These are phyloP conservation scores for Lycia hirtaria DNA, from an alignment of 2,888 invertebrate genomes.

Conservation along the genomic window DNA sequence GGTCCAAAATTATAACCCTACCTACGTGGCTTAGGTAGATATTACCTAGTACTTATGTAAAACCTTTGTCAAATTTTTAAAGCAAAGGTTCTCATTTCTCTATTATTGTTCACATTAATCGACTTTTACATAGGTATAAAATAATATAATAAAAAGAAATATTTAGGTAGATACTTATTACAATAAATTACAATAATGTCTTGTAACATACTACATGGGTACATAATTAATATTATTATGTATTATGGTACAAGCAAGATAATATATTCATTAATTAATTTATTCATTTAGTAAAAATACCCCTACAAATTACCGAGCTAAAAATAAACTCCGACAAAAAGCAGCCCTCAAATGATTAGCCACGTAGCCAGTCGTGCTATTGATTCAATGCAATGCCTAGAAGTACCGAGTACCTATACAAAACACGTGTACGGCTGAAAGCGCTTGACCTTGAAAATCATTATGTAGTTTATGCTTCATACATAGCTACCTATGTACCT, in stretches of 20 bases:
- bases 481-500: conserved; percentile 50
- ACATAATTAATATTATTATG: too few species aligned
- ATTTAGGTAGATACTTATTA: too few species aligned
- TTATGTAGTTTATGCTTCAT: conserved; percentile 60
- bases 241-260: too few species aligned
- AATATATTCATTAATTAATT: too few species aligned
- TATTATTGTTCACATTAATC: neutral
- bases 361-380: conserved; percentile 37
- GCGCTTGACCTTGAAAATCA: conserved; percentile 75
- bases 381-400: conserved; percentile 51
- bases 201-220: too few species aligned
- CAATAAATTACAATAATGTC: too few species aligned
- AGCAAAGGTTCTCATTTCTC: neutral
- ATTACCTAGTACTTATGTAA: too few species aligned
- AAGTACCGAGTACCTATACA: conserved; percentile 41
- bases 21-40: neutral
- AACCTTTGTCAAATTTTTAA: neutral
- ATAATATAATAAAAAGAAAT: too few species aligned
- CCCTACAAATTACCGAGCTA: neutral
- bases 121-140: neutral
- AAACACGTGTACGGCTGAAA: conserved; percentile 58
- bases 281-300: neutral
- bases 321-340: conserved; percentile 13
- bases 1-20: neutral
- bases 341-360: conserved; percentile 37